These are phyloP conservation scores for Ornithorhynchus anatinus DNA, from an alignment of 2,113 vertebrate genomes.

Conservation along the genomic window DNA sequence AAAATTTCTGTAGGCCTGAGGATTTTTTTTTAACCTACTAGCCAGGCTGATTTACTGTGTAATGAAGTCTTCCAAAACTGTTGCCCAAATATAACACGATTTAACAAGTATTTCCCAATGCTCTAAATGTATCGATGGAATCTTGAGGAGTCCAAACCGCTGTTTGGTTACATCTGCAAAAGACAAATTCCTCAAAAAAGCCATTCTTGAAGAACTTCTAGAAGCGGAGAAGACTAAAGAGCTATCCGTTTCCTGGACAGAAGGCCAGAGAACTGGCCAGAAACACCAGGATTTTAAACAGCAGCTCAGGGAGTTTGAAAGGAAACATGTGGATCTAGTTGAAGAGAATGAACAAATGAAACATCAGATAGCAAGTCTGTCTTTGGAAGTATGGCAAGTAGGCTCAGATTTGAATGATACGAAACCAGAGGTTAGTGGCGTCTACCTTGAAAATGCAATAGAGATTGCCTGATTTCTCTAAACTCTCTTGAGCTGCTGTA, in stretches of 20 bases:
- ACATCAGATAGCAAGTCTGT: constrained; percentile 43
- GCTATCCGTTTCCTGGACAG: constrained; percentile 42
- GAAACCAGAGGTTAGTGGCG: constrained; percentile 63
- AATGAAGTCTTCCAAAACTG: background rate
- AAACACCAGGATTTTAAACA: constrained; percentile 57
- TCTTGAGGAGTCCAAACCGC: constrained; percentile 66
- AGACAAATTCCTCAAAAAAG: constrained; percentile 65
- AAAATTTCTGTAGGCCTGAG: background rate
- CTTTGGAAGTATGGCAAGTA: constrained; percentile 51
- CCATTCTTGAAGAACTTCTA: constrained; percentile 60
- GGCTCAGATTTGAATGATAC: constrained; percentile 41
- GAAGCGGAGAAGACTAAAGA: constrained; percentile 52
- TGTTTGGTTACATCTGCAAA: constrained; percentile 67
- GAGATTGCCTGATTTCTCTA: too few species aligned
- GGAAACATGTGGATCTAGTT: constrained; percentile 3
- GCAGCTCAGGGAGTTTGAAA: constrained; percentile 44
- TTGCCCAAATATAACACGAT: background rate
- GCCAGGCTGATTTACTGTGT: background rate
- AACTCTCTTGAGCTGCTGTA: too few species aligned
- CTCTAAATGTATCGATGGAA: constrained; percentile 60
- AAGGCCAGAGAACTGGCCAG: constrained; percentile 35
- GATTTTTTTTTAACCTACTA: background rate
- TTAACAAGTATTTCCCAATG: background rate
- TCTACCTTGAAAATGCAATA: too few species aligned
- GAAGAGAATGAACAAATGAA: constrained; percentile 62